Conservation (phyloP, 2,797 vertebrate genomes). For the Brachyalestes nurse region DNA sequence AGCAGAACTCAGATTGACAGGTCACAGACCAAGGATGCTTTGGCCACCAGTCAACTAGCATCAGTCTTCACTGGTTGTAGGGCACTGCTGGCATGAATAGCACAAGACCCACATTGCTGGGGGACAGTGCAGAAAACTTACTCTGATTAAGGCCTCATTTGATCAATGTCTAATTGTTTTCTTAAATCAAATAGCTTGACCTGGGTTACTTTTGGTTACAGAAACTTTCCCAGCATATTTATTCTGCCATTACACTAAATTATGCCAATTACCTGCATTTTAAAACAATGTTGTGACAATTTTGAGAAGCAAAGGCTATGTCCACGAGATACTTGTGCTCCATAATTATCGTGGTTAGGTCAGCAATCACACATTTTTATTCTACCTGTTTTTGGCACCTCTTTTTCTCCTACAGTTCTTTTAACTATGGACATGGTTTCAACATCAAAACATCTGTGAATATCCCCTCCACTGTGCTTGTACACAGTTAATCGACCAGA, state of each 20-base stretch:
- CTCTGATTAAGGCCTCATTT: constrained; percentile 63
- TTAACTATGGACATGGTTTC: no score
- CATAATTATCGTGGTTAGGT: no score
- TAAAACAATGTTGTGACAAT: not conserved
- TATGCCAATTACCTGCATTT: no score
- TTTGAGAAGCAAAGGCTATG: not conserved
- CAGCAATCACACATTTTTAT: no score
- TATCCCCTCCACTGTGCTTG: no score
- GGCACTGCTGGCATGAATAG: constrained; percentile 66
- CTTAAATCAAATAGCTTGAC: not conserved
- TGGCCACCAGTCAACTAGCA: constrained; percentile 78
- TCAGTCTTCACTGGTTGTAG: constrained; percentile 77
- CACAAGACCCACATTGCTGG: constrained; percentile 51
- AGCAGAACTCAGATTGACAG: constrained; percentile 86
- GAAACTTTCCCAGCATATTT: no score
- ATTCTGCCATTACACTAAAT: no score
- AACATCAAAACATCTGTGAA: no score
- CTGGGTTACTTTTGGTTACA: not conserved
- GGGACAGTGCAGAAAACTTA: constrained; percentile 50
- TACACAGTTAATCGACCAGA: no score
- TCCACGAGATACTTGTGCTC: no score
- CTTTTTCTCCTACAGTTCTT: no score
- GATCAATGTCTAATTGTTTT: constrained; percentile 13
- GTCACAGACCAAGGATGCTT: constrained; percentile 78
- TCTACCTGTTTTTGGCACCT: no score